Evolutionary conservation across 2,888 invertebrate species (phyloP), one percentile per base, ranked within the genome.

Genomic region (Ochropacha duplaris): DNA sequence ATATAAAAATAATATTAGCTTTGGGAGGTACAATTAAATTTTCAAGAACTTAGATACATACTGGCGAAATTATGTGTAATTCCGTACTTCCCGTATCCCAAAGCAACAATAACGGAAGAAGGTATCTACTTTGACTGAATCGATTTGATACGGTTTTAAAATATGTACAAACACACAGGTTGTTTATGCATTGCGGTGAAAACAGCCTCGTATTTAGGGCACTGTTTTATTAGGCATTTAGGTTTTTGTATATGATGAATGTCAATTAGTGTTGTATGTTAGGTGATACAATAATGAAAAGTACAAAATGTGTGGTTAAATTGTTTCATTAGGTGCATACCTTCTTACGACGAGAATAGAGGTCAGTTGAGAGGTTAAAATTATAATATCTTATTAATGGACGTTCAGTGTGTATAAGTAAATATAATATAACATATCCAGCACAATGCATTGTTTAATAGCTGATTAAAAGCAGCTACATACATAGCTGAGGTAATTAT

Each of bases 401-500:
- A 39, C 39, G 19, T 44, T 44, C 44, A 44, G 19, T 19, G 19
- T 44, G 19, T 57, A 58, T 39, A n/a, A n/a, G n/a, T n/a, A n/a
- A n/a, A 55, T 50, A 68, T 60, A 57, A 60, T 62, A 57, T 54
- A 61, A 61, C 60, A 11, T 11, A 12, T 12, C 55, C 57, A 56
- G 50, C 49, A 52, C 60, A 59, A 69, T 73, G 60, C n/a, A n/a
- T n/a, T n/a, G n/a, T n/a, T n/a, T n/a, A n/a, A 64, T 62, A 68
- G 67, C 64, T 68, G 72, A 74, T 79, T 74, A 76, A 73, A 57
- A 68, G 72, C 60, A 68, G 68, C 71, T 79, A 72, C 68, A 71
- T 79, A 72, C 66, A 67, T 74, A 76, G 72, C 74, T 67, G 31
- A 71, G 68, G 74, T 83, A 78, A 83, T 83, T 79, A 80, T 69